Percentiles rank a stretch among this genome's conserved stretches.
Evolutionary conservation across 2,888 invertebrate genomes (phyloP).

Genomic region (Ethmia dodecea): DNA sequence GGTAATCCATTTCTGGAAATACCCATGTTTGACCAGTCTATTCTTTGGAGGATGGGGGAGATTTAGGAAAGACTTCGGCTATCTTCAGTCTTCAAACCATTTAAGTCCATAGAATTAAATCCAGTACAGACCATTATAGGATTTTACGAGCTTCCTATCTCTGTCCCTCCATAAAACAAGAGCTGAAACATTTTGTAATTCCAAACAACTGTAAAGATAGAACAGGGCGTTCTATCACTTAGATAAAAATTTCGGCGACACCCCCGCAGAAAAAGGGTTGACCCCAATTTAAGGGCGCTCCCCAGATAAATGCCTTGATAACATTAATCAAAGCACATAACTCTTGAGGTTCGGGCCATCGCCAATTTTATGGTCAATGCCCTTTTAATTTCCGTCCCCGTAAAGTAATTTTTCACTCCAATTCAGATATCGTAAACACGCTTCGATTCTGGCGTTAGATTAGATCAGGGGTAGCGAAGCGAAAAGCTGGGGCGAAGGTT

Average conservation of each 20-base stretch:
- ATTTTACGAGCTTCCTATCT: background rate
- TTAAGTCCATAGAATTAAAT: too few species aligned
- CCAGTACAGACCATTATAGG: too few species aligned
- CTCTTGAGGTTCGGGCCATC: constrained; percentile 32
- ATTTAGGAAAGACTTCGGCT: too few species aligned
- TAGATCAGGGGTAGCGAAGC: too few species aligned
- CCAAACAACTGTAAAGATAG: constrained; percentile 10
- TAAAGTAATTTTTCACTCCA: constrained; percentile 60
- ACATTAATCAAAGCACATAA: constrained; percentile 64
- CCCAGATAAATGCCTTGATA: constrained; percentile 64
- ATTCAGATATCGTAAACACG: constrained; percentile 48
- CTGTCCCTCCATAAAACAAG: background rate
- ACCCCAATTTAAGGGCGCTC: constrained; percentile 50
- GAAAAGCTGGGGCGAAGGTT: too few species aligned
- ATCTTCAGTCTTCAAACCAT: too few species aligned
- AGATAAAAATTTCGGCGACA: constrained; percentile 13
- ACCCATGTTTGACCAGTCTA: too few species aligned
- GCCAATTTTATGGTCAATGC: constrained; percentile 69
- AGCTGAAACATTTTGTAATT: constrained; percentile 2
- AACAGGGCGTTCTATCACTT: constrained; percentile 12
- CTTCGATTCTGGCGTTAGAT: too few species aligned
- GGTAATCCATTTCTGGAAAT: too few species aligned
- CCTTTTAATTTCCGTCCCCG: constrained; percentile 63
- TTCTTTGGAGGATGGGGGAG: too few species aligned
- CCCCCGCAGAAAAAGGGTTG: constrained; percentile 29